Base-by-base conservation (phyloP, 1,140 invertebrate genomes). In the Doryteuthis pealeii region DNA sequence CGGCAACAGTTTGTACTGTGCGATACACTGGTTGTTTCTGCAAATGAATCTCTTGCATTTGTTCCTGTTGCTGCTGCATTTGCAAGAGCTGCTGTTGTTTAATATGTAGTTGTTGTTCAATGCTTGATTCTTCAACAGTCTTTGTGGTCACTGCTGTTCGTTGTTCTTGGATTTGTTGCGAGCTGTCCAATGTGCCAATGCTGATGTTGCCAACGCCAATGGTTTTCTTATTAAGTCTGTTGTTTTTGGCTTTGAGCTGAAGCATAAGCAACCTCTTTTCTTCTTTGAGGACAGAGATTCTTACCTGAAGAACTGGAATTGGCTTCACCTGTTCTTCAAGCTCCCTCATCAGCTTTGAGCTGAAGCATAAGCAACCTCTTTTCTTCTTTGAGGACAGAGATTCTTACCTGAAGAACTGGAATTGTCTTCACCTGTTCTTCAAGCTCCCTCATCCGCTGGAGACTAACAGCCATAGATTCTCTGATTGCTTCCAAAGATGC, bases 351-450 rank as follows among this genome's bases (percentile, higher is more conserved):
- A 92, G 89, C 83, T 81, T 87, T 86, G 43, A 93, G 85, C 82
- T 92, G 90, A 40, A 90, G 86, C 69, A 90, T 81, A 73, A 95
- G 84, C 33, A 91, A 89, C 28, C 91, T 88, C 77, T 94, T 94
- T 85, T 95, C 93, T 78, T 93, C 91, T 81, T 93, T 91, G 70
- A 95, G 84, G 35, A 91, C 90, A 49, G 90, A 91, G 18, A 95
- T 88, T 89, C 85, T 70, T 83, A 94, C 93, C 90, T 95, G 92
- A 70, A 96, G 87, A 80, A 92, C 89, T n/a, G 94, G 94, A 86
- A 96, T 93, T 45, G 90, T 86, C 89, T 94, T 95, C 28, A 94
- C 93, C 89, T 94, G 93, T 84, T 94, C 93, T 88, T 95, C 94
- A 75, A 96, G 88, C 81, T 95, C 93, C 83, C 90, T 91, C 87